These are phyloP conservation scores for Protaetia brevitarsis DNA, from an alignment of 1,140 invertebrate species.

Conservation along the genomic window DNA sequence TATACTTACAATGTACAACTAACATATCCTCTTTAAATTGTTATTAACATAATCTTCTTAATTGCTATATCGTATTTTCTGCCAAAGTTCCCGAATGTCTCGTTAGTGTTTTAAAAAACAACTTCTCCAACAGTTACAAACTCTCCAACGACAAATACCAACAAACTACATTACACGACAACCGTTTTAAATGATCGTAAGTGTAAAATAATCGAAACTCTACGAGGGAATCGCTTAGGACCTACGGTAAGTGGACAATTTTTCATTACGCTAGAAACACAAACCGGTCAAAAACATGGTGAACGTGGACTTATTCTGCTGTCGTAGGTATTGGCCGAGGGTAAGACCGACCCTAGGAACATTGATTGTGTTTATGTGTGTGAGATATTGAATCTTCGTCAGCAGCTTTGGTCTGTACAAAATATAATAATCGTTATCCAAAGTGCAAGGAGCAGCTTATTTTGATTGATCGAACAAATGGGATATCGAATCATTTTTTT, in stretches of 20 bases:
- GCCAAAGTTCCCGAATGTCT: neutral
- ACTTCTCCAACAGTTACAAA: conserved; percentile 2
- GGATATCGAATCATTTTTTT: neutral
- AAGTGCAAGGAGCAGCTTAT: neutral
- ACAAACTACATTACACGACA: neutral
- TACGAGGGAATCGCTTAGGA: neutral
- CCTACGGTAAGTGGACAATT: neutral
- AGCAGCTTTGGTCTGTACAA: too few species aligned
- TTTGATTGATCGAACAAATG: neutral
- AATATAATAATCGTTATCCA: too few species aligned
- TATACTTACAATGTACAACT: neutral
- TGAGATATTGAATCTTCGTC: too few species aligned
- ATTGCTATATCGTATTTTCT: too few species aligned
- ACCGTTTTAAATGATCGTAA: neutral
- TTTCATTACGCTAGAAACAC: too few species aligned
- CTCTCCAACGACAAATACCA: neutral
- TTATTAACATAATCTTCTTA: too few species aligned
- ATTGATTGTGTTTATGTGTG: too few species aligned
- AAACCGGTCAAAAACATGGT: too few species aligned
- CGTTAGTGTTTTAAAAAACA: conserved; percentile 5
- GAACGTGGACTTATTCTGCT: too few species aligned
- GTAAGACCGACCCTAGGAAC: too few species aligned
- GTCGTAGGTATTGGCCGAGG: too few species aligned
- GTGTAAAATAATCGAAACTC: too few species aligned
- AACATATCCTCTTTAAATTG: neutral